Conservation (phyloP, 2,113 vertebrate species). For the Candoia aspera region DNA sequence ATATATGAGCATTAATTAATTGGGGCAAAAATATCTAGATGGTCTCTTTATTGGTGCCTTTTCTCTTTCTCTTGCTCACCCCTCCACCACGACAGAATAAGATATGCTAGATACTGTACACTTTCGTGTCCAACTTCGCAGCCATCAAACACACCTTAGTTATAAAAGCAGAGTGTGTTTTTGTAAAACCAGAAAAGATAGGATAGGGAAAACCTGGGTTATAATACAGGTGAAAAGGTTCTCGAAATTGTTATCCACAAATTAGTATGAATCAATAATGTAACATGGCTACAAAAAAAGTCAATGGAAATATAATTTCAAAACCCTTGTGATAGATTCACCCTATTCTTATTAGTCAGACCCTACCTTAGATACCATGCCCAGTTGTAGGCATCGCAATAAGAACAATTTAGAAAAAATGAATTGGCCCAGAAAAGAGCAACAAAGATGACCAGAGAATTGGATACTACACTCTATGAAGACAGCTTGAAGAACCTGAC, state of each 20-base stretch:
- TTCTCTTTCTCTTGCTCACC: not conserved
- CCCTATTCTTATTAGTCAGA: not conserved
- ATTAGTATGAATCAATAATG: not conserved
- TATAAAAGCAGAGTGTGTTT: constrained; percentile 2
- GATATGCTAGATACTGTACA: not conserved
- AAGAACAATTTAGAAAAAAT: not conserved
- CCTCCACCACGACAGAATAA: not conserved
- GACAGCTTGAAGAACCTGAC: not conserved
- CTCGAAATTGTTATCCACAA: not conserved
- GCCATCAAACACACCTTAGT: not conserved
- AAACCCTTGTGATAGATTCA: not conserved
- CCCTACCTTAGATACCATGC: not conserved
- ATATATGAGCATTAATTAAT: not conserved
- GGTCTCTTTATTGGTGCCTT: not conserved
- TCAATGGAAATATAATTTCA: not conserved
- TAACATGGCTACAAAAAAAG: not conserved
- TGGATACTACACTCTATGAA: not conserved
- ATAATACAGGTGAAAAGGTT: too few species aligned
- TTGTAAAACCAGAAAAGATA: not conserved
- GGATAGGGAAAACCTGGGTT: too few species aligned
- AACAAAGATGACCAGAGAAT: not conserved
- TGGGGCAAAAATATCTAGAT: not conserved
- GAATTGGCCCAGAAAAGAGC: not conserved
- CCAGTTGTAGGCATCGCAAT: not conserved
- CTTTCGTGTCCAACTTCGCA: not conserved